These are phyloP conservation scores for Brenthis daphne DNA, from an alignment of 2,888 invertebrate genomes.

Conservation along the genomic window DNA sequence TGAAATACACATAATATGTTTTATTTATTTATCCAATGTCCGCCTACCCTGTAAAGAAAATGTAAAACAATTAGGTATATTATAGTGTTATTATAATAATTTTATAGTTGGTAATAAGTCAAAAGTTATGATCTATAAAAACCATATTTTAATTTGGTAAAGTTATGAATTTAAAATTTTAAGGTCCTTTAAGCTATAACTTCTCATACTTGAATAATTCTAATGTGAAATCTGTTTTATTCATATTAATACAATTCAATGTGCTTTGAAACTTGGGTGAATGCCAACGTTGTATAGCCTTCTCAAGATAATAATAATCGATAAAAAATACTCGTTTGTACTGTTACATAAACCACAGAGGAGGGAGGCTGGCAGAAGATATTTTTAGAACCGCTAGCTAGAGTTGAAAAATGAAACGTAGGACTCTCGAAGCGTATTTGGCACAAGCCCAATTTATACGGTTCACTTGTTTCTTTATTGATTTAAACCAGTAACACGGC, in stretches of 20 bases:
- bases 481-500: slow-evolving; percentile 28
- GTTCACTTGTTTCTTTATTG: slow-evolving; percentile 34
- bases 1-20: no score
- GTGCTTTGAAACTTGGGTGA: not conserved
- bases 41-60: no score
- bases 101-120: no score
- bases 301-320: not conserved
- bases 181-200: no score
- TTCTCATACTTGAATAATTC: no score
- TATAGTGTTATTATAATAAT: no score
- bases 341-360: slow-evolving; percentile 19
- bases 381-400: slow-evolving; percentile 29
- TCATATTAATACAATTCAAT: not conserved
- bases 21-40: no score
- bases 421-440: slow-evolving; percentile 26
- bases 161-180: no score
- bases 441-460: slow-evolving; percentile 34
- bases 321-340: slow-evolving; percentile 10
- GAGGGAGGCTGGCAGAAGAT: slow-evolving; percentile 16
- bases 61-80: no score
- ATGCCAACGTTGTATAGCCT: slow-evolving; percentile 4
- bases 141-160: no score
- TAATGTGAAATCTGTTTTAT: not conserved
- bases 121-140: no score
- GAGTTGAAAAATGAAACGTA: slow-evolving; percentile 25